A percentile compares a stretch with the other conserved stretches of the same genome.
Conservation (phyloP, 2,113 vertebrate species). For the Syngnathus scovelli region DNA sequence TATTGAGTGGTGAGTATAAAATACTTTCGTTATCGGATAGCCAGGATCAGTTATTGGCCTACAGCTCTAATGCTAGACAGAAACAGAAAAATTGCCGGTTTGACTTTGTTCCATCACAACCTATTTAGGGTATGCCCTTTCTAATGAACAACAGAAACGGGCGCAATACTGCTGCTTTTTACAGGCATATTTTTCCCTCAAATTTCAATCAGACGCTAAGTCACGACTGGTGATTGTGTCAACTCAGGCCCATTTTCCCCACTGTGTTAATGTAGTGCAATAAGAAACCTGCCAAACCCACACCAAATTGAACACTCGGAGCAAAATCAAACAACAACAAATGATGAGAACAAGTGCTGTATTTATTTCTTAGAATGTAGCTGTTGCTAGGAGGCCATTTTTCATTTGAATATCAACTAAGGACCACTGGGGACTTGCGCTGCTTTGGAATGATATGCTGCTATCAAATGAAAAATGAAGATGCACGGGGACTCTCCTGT, state of each 20-base stretch:
- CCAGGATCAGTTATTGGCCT: too few relatives aligned
- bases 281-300: background rate
- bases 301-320: background rate
- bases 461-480: background rate
- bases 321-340: background rate
- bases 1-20: background rate
- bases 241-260: background rate
- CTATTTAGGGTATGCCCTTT: background rate
- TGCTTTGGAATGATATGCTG: background rate
- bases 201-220: background rate
- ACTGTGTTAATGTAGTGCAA: background rate
- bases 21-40: background rate
- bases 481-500: too few relatives aligned
- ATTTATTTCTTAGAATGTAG: background rate
- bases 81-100: too few relatives aligned
- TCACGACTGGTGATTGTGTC: background rate
- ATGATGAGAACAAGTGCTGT: background rate
- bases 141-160: background rate
- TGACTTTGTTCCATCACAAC: too few relatives aligned
- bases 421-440: background rate
- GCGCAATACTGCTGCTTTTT: background rate
- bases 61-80: too few relatives aligned
- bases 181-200: background rate
- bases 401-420: background rate
- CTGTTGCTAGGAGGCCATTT: background rate